These are phyloP conservation scores for Chascanopsetta lugubris DNA, from an alignment of 2,113 vertebrate genomes.

Conservation along the genomic window DNA sequence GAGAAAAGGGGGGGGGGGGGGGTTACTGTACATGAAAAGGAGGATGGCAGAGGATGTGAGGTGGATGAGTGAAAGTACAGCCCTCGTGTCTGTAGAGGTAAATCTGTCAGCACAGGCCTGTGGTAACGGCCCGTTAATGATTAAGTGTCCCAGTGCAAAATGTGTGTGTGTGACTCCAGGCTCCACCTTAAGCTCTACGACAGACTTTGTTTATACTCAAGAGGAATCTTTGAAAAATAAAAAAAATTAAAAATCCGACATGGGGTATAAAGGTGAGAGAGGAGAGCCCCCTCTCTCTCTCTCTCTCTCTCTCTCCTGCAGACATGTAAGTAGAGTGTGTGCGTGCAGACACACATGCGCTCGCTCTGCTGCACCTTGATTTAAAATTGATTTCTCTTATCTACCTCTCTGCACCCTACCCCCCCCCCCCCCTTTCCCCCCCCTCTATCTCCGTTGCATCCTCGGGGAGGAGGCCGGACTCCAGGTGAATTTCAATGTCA, in stretches of 20 bases:
- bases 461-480: conserved; percentile 52
- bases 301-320: conserved; percentile 1
- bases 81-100: conserved; percentile 61
- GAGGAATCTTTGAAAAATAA: conserved; percentile 12
- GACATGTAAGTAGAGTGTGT: conserved; percentile 7
- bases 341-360: neutral
- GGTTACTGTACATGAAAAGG: conserved; percentile 37
- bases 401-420: conserved; percentile 38
- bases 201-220: conserved; percentile 10
- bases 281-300: neutral
- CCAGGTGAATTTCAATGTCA: conserved; percentile 76
- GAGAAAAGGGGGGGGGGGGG: too few relatives aligned
- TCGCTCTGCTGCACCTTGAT: conserved; percentile 32
- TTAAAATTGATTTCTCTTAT: conserved; percentile 71
- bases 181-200: conserved; percentile 21
- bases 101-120: conserved; percentile 61
- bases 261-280: conserved; percentile 26
- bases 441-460: conserved; percentile 7
- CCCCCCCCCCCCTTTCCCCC: conserved; percentile 16
- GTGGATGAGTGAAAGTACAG: conserved; percentile 39
- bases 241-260: neutral
- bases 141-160: conserved; percentile 43
- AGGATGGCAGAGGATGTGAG: conserved; percentile 36
- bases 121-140: conserved; percentile 28
- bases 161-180: conserved; percentile 13